Conservation (phyloP, 2,797 vertebrate genomes). For the Sebastes dallii region DNA sequence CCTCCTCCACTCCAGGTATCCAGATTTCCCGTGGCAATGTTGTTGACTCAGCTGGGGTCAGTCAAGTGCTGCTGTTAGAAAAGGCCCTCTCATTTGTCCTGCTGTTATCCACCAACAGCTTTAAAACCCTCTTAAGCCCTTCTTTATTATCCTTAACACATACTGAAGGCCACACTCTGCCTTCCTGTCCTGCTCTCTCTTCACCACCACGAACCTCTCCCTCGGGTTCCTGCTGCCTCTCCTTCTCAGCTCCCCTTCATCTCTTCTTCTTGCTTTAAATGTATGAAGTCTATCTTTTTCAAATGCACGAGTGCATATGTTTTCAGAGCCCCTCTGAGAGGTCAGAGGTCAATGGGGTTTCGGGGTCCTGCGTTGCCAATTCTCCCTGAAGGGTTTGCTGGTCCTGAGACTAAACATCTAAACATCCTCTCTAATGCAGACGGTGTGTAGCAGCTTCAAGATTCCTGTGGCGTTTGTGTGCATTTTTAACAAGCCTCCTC, state of each 20-base stretch:
- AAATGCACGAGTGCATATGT: conserved; percentile 44
- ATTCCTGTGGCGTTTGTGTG: conserved; percentile 32
- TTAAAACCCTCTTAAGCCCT: conserved; percentile 66
- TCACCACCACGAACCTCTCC: conserved; percentile 11
- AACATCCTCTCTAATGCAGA: conserved; percentile 72
- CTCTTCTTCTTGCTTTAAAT: conserved; percentile 23
- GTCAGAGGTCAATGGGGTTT: conserved; percentile 63
- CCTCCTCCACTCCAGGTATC: conserved; percentile 48
- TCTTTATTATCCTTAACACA: conserved; percentile 79
- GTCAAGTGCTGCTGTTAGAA: conserved; percentile 65
- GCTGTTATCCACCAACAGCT: conserved; percentile 73
- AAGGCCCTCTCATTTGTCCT: conserved; percentile 74
- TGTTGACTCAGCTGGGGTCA: conserved; percentile 80
- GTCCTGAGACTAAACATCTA: conserved; percentile 63
- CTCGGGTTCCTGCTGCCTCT: conserved; percentile 24
- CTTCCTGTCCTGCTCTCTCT: conserved; percentile 54
- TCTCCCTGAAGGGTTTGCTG: conserved; percentile 54
- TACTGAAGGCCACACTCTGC: conserved; percentile 60
- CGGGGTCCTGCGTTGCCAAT: conserved; percentile 35
- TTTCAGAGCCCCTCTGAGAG: conserved; percentile 67
- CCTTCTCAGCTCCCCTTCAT: conserved; percentile 9
- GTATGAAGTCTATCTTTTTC: conserved; percentile 30
- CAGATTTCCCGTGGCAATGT: conserved; percentile 54
- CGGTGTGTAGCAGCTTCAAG: conserved; percentile 39
- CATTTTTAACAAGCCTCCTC: conserved; percentile 27